Conservation (phyloP, 1,140 invertebrate species). For the Patella vulgata region DNA sequence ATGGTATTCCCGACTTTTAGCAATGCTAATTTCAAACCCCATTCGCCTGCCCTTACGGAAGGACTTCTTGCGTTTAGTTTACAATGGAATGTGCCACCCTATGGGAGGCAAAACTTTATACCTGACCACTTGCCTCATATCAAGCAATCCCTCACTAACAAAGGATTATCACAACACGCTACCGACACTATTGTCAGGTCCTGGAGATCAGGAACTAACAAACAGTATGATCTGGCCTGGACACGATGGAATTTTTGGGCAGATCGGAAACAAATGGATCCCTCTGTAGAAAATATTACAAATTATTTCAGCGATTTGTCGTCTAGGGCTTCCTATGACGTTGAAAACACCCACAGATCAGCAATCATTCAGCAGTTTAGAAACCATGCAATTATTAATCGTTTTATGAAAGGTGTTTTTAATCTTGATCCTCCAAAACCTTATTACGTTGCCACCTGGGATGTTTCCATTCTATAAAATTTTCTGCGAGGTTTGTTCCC, state of each 20-base stretch:
- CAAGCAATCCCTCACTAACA: conserved; percentile 16
- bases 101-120: conserved; percentile 11
- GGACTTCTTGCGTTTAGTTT: conserved; percentile 1
- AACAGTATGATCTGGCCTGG: too few species aligned
- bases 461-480: too few species aligned
- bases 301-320: conserved; percentile 19
- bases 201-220: too few species aligned
- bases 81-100: conserved; percentile 7
- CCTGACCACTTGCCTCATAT: conserved; percentile 25
- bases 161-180: conserved; percentile 26
- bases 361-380: too few species aligned
- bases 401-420: too few species aligned
- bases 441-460: too few species aligned
- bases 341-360: conserved; percentile 21
- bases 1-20: conserved; percentile 20
- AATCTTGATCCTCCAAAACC: too few species aligned
- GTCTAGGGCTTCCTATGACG: conserved; percentile 8
- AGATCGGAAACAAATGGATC: conserved; percentile 14
- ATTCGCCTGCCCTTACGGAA: neutral
- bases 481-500: too few species aligned
- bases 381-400: too few species aligned
- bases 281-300: too few species aligned
- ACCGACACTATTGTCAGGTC: too few species aligned
- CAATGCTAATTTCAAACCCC: conserved; percentile 12
- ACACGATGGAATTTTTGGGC: conserved; percentile 23